phyloP scores from a whole-genome alignment of 2,797 vertebrate genomes.

The Rhodeus uyekii region DNA sequence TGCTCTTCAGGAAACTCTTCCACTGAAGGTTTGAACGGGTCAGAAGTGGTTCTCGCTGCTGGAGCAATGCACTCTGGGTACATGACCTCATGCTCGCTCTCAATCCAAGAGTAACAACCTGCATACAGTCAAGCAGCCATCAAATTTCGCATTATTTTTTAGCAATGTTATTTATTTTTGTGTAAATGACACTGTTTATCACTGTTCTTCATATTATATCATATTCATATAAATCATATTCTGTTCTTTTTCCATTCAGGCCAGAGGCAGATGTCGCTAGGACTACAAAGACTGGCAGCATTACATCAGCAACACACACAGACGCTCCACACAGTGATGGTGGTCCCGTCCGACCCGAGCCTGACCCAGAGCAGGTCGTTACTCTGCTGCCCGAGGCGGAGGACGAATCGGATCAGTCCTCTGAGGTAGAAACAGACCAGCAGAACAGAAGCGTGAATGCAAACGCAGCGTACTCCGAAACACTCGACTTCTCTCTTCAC shows the following conservation, averaged over 20 bases:
- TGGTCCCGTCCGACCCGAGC: background rate
- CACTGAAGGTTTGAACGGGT: background rate
- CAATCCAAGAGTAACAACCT: too few species aligned
- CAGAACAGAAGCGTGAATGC: slow-evolving; percentile 67
- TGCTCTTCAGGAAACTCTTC: slow-evolving; percentile 18
- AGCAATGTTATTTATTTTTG: too few species aligned
- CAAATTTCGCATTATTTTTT: too few species aligned
- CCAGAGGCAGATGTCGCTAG: slow-evolving; percentile 38
- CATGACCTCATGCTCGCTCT: background rate
- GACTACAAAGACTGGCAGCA: background rate
- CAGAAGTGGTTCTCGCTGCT: background rate
- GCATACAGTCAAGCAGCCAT: too few species aligned
- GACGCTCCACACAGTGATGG: slow-evolving; percentile 25
- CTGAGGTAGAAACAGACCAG: slow-evolving; percentile 60
- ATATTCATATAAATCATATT: background rate
- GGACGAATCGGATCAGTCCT: slow-evolving; percentile 75
- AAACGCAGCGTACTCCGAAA: slow-evolving; percentile 74
- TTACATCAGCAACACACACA: background rate
- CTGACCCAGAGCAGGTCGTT: slow-evolving; percentile 79
- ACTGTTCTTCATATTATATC: background rate
- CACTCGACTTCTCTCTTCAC: slow-evolving; percentile 80
- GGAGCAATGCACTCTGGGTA: background rate
- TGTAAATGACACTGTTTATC: too few species aligned
- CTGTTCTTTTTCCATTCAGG: slow-evolving; percentile 55
- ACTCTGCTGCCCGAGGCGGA: slow-evolving; percentile 82